Evolutionary conservation across 2,888 invertebrate genomes (phyloP), one percentile per base, ranked within the genome.

Genomic region (Linnaemya tessellans): DNA sequence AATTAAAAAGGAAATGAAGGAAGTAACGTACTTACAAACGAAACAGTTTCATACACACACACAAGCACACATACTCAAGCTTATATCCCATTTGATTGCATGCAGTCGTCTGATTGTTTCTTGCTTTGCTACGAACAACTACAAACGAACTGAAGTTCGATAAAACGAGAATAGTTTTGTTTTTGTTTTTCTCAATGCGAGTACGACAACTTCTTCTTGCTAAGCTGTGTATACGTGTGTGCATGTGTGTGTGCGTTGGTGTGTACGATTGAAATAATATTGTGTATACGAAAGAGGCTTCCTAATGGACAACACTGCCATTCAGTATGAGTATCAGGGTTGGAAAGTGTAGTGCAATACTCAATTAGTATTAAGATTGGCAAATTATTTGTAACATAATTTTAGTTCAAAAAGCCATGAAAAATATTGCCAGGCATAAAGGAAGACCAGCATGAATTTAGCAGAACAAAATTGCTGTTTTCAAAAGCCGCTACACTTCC

Each of bases 21-120:
- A 82, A 79, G 64, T 82, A 85, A 80, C 70, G 71, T 79, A 82
- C 64, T 58, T 56, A 56, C 74, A 73, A 70, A 70, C 73, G 51
- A 74, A 79, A 22, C 22, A 54, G 35, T 67, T 64, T 56, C 22
- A 30, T 38, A 60, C 41, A 68, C 30, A 15, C 3, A 15, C 25
- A 20, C 0, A 38, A 1, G 20, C 9, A n/a, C 18, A 35, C 41
- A 30, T 30, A 30, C 30, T 18, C 30, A 43, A 7, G 25, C 43
- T 49, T 20, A 73, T 38, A 18, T 30, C 2, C 62, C 58, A 84
- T 51, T 64, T 56, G 62, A 74, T 70, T 79, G 67, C 68, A 41
- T 75, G 51, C 38, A 41, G 49, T 71, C 64, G 46, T 35, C 43
- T 43, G 35, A 20, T 64, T 41, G 15, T 71, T 54, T 38, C 51